phyloP scores from a whole-genome alignment of 2,113 vertebrate genomes.

The Rallus limicola region DNA sequence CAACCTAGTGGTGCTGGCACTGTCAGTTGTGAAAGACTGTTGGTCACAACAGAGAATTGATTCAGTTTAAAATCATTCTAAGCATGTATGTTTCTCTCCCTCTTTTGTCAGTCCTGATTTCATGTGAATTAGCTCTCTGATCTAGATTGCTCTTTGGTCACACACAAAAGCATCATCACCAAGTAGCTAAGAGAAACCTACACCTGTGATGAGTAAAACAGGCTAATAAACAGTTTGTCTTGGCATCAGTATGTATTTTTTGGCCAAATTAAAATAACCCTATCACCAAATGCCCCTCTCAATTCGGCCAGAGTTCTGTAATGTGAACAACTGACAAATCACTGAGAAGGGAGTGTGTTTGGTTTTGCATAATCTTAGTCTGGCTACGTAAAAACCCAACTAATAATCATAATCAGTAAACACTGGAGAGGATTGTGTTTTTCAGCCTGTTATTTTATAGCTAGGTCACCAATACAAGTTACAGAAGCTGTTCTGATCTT shows the following conservation, averaged over 20 bases:
- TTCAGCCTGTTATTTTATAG: neutral
- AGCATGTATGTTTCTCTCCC: neutral
- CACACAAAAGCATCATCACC: neutral
- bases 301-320: neutral
- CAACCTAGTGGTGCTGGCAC: neutral
- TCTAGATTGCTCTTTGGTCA: neutral
- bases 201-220: neutral
- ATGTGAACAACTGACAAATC: neutral
- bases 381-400: neutral
- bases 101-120: neutral
- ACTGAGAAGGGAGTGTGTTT: neutral
- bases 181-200: neutral
- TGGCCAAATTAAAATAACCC: neutral
- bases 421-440: neutral
- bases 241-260: neutral
- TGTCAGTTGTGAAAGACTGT: neutral
- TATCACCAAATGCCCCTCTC: neutral
- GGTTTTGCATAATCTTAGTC: slow-evolving; percentile 4
- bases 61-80: neutral
- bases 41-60: neutral
- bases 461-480: neutral
- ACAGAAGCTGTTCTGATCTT: neutral
- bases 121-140: neutral
- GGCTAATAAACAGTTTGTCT: neutral
- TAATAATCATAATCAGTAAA: too few relatives aligned